Evolutionary conservation across 2,113 vertebrate species (phyloP), one percentile per base, ranked within the genome.

Genomic region (Narcine bancroftii): DNA sequence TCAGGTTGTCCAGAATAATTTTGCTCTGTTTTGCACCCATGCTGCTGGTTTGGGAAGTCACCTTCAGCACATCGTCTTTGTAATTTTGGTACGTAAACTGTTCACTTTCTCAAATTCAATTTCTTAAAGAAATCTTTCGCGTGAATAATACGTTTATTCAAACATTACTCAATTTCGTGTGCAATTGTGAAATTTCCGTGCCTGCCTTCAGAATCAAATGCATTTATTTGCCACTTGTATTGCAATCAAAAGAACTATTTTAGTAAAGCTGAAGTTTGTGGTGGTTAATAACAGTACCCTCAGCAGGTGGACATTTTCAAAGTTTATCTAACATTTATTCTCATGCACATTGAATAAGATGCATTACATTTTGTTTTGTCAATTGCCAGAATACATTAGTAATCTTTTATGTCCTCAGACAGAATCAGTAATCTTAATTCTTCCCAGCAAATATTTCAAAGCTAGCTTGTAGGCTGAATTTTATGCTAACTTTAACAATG

Each of bases 21-120:
- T 97, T 93, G 95, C 95, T 0, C 93, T 96, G 69, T 96, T 96
- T 92, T 96, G 95, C 92, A 96, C 94, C 76, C 95, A 96, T 69
- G 96, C 94, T 0, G 95, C 94, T 0, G 95, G 95, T 36, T 93
- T 96, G 42, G 94, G 95, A 0, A 93, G 93, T 83, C 94, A 95
- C 6, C 96, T 97, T 93, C 96, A 96, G 92, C 94, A 96, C 92
- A 93, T 97, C 39, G 93, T 96, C 21, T 94, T 97, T 93, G 94
- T 95, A 93, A 93, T 96, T 79, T 92, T 97, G 95, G 96, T 97
- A 93, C 93, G 94, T 69, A 26, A 42, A 36, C 2, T 2, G 36
- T 71, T 72, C 29, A 39, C 53, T 60, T 39, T 4, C 33, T 4
- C 56, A 56, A 53, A 63, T 87, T 33, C 60, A 17, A n/a, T 85